Percentiles rank a stretch among this genome's conserved stretches.
phyloP scores from a whole-genome alignment of 2,888 invertebrate genomes.

The Lapara coniferarum region DNA sequence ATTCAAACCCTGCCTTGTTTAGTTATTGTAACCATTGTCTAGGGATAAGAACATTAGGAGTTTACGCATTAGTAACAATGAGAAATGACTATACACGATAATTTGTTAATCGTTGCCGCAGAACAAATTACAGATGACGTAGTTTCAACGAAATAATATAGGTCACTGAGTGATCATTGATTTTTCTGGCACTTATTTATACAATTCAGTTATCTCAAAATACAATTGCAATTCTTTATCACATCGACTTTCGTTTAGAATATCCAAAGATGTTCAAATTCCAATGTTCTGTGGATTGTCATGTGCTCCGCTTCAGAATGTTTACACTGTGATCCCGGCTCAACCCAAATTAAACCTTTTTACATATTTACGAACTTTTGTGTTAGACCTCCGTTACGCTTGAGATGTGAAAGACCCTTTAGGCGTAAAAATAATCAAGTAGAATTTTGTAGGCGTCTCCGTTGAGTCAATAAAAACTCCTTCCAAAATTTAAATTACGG shows the following conservation, averaged over 20 bases:
- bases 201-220: too few species aligned
- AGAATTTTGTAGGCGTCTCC: neutral
- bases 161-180: too few species aligned
- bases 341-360: conserved; percentile 8
- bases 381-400: conserved; percentile 6
- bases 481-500: neutral
- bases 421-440: neutral
- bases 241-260: neutral
- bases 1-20: too few species aligned
- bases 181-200: too few species aligned
- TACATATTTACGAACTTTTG: conserved; percentile 13
- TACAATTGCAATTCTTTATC: too few species aligned
- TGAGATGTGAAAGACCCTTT: neutral
- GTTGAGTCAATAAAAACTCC: neutral
- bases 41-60: too few species aligned
- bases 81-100: too few species aligned
- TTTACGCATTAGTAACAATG: too few species aligned
- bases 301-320: neutral
- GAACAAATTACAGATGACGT: too few species aligned
- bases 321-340: neutral
- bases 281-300: neutral
- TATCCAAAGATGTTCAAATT: neutral
- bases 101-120: too few species aligned
- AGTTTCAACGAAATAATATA: too few species aligned
- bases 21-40: too few species aligned